Conservation (phyloP, 2,797 vertebrate species). For the Chiroxiphia lanceolata region DNA sequence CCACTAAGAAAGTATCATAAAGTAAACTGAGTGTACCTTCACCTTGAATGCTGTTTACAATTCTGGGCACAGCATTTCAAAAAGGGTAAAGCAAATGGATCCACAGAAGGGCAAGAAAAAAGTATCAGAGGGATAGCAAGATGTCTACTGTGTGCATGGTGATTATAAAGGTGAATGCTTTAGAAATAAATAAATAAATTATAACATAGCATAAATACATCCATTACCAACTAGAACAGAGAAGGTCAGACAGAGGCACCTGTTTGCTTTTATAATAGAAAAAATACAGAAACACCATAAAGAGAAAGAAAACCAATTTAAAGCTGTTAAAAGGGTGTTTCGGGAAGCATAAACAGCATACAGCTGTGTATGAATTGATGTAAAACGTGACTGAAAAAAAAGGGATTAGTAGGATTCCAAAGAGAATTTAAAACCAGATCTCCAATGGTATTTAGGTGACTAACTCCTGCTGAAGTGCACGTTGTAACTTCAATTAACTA, state of each 20-base stretch:
- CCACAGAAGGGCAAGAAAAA: conserved; percentile 17
- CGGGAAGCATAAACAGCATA: neutral
- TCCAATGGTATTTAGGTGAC: neutral
- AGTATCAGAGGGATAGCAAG: neutral
- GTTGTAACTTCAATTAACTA: neutral
- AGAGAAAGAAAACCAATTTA: neutral
- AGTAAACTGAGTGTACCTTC: neutral
- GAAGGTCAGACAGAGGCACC: neutral
- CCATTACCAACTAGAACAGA: neutral
- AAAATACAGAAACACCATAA: neutral
- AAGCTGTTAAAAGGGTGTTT: neutral
- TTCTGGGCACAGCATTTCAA: neutral
- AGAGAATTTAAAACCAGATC: neutral
- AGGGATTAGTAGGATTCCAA: neutral
- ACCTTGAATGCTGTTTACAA: conserved; percentile 6
- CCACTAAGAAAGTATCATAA: neutral
- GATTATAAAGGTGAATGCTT: conserved; percentile 22
- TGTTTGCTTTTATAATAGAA: neutral
- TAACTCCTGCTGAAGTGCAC: neutral
- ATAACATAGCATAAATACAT: neutral
- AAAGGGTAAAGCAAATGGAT: conserved; percentile 1
- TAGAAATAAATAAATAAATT: conserved; percentile 23
- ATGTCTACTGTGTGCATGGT: neutral
- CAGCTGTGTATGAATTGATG: neutral
- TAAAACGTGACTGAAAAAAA: neutral